Percentiles rank a stretch among this genome's conserved stretches.
Conservation (phyloP, 2,888 invertebrate species). For the Tryphoninae sp. region DNA sequence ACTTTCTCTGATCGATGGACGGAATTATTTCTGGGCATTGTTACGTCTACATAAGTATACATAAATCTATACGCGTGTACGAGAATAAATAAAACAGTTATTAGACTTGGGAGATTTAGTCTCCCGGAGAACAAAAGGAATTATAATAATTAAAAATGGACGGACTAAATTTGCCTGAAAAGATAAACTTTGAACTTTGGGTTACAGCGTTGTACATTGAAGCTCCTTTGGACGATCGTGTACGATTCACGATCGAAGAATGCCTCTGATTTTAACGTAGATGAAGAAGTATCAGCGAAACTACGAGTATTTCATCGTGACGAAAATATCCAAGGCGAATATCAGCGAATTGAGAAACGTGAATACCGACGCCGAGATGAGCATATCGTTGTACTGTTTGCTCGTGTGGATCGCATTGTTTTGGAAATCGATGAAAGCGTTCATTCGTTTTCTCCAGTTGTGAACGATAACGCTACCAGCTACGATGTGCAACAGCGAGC, state of each 20-base stretch:
- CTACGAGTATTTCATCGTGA: constrained; percentile 83
- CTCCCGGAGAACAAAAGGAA: not conserved
- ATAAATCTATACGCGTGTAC: constrained; percentile 10
- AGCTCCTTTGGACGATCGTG: constrained; percentile 41
- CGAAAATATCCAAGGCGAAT: constrained; percentile 85
- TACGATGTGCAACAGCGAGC: constrained; percentile 85
- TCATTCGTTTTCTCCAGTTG: constrained; percentile 79
- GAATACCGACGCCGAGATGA: constrained; percentile 86
- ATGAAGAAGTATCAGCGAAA: not conserved
- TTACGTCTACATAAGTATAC: constrained; percentile 39
- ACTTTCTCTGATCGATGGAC: constrained; percentile 62
- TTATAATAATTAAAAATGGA: constrained; percentile 29
- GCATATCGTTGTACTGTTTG: constrained; percentile 86
- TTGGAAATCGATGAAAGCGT: constrained; percentile 77
- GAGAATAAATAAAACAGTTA: constrained; percentile 43
- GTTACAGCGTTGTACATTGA: constrained; percentile 71
- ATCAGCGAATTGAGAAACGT: constrained; percentile 84
- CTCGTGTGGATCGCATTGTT: constrained; percentile 84
- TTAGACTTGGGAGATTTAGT: constrained; percentile 2
- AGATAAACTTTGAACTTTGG: constrained; percentile 70
- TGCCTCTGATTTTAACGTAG: constrained; percentile 3
- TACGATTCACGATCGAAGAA: constrained; percentile 20
- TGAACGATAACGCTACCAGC: constrained; percentile 86
- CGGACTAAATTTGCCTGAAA: constrained; percentile 48
- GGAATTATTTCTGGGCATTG: constrained; percentile 65